Evolutionary conservation across 2,113 vertebrate species (phyloP).

Genomic region (Xiphorhynchus elegans): DNA sequence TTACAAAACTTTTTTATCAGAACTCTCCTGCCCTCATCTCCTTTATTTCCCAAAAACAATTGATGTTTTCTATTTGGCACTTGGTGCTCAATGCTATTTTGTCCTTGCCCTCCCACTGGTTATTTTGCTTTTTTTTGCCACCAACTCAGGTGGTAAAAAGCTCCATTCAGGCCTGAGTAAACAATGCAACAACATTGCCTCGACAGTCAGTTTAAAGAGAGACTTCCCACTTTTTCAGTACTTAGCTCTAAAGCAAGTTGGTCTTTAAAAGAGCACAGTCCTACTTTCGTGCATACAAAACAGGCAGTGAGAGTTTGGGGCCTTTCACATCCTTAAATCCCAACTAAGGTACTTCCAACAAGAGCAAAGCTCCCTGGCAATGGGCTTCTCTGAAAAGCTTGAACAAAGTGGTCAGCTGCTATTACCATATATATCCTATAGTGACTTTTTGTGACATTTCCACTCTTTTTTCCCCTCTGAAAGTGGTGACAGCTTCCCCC

Average conservation of each 20-base stretch:
- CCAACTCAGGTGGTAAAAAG: background rate
- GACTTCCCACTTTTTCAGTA: background rate
- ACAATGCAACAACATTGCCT: background rate
- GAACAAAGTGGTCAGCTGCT: background rate
- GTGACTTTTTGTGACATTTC: background rate
- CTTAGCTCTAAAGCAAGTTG: background rate
- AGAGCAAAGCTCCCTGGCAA: background rate
- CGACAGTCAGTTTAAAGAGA: background rate
- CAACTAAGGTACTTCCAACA: background rate
- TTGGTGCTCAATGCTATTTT: background rate
- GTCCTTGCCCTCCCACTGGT: background rate
- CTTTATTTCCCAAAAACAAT: background rate
- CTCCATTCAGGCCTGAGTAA: background rate
- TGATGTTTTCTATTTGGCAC: background rate
- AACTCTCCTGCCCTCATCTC: background rate
- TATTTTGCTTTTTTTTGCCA: background rate
- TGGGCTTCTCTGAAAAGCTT: background rate
- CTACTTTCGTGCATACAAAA: background rate
- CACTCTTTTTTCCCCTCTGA: background rate
- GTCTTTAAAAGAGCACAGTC: background rate
- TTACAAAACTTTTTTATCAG: background rate
- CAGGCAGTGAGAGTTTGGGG: background rate
- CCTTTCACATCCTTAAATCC: background rate
- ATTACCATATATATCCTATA: background rate
- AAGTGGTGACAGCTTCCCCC: background rate